Evolutionary conservation across 64 coral and sea anemone species (phyloP), one percentile per base, ranked within the genome.

Genomic region (Montipora efflorescens): DNA sequence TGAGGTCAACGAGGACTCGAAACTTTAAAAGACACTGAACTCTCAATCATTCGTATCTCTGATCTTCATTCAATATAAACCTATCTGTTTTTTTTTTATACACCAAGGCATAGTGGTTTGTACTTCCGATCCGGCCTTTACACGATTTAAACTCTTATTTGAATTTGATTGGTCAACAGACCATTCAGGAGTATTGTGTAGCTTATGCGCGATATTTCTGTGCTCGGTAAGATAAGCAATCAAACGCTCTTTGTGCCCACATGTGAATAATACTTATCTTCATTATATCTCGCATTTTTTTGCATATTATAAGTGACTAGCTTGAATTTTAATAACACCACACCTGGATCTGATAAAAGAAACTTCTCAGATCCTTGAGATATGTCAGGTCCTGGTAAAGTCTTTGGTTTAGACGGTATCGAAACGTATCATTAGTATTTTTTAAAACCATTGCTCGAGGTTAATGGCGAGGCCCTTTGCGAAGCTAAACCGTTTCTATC

Each of bases 241-340:
- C 91, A 87, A 93, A 59, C 68, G 10, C 25, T 83, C 78, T 88
- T 93, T 93, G 92, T 93, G 92, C 28, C 50, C 92, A 93, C 92
- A 93, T 88, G 92, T 93, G 83, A 93, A 93, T 81, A 80, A 51
- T 78, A 62, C 83, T 88, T 80, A 93, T 93, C 75, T 76, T 75
- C 48, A 88, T 93, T 88, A 74, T 76, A 93, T 76, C 82, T 67
- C 50, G 75, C 20, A 75, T 79, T 84, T 84, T 91, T 93, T 93
- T 93, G 92, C 84, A 93, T 93, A 93, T 79, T 90, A 69, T 81
- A 90, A 90, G 75, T 78, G 28, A 89, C 87, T 89, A 77, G 48
- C 70, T 47, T 71, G 90, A 82, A 91, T 91, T 91, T 91, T 91
- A 91, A 91, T 91, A 46, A 82, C 58, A 72, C 47, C 53, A 83